phyloP scores from a whole-genome alignment of 2,888 invertebrate species.

The Melinaea marsaeus region DNA sequence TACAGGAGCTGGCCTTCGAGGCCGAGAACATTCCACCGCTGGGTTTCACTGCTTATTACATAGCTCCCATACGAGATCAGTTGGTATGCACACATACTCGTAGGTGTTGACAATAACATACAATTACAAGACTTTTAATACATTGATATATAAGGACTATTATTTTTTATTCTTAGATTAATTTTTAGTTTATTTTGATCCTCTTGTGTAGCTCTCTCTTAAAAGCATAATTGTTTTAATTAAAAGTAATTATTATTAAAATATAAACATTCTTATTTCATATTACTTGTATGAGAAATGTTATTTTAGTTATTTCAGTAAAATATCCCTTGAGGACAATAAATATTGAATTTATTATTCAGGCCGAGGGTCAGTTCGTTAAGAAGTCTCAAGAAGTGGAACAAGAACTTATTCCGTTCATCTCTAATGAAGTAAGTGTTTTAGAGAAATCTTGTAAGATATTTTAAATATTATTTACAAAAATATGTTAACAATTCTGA shows the following conservation, averaged over 20 bases:
- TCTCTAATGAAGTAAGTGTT: slow-evolving; percentile 59
- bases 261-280: too few species aligned
- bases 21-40: slow-evolving; percentile 73
- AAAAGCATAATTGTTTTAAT: too few species aligned
- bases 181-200: too few species aligned
- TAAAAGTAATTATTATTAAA: too few species aligned
- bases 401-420: slow-evolving; percentile 49
- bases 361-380: slow-evolving; percentile 52
- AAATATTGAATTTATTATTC: slow-evolving; percentile 9
- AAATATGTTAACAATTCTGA: too few species aligned
- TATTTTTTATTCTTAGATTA: too few species aligned
- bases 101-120: too few species aligned
- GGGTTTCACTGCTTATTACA: slow-evolving; percentile 67
- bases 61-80: slow-evolving; percentile 59
- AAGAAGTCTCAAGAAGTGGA: slow-evolving; percentile 47
- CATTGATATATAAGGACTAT: too few species aligned
- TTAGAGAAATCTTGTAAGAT: not conserved
- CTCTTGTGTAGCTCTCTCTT: too few species aligned
- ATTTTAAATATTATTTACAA: not conserved
- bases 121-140: too few species aligned
- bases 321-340: too few species aligned
- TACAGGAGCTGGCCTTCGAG: slow-evolving; percentile 79
- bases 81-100: slow-evolving; percentile 45
- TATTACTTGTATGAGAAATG: not conserved
- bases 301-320: too few species aligned